Evolutionary conservation across 2,888 invertebrate species (phyloP).

Genomic region (Tryphoninae sp.): DNA sequence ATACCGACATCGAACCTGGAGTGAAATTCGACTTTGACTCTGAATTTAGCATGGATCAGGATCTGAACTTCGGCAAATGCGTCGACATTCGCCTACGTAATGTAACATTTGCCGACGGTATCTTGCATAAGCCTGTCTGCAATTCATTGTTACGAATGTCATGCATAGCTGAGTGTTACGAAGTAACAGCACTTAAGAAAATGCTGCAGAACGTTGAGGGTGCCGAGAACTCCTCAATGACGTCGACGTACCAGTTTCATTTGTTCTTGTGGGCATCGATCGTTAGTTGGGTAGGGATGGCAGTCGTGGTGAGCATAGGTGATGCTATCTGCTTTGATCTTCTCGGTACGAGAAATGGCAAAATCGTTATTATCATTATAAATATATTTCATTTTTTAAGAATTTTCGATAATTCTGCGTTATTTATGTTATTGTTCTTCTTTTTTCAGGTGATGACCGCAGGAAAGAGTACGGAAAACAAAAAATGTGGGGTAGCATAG

Average conservation of each 20-base stretch:
- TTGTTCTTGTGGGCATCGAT: slow-evolving; percentile 89
- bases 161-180: slow-evolving; percentile 80
- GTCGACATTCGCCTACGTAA: slow-evolving; percentile 76
- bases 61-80: slow-evolving; percentile 66
- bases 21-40: slow-evolving; percentile 70
- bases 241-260: slow-evolving; percentile 87
- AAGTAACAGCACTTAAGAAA: slow-evolving; percentile 73
- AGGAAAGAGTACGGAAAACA: slow-evolving; percentile 92
- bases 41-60: slow-evolving; percentile 69
- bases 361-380: not conserved
- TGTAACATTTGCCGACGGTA: slow-evolving; percentile 80
- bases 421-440: slow-evolving; percentile 12
- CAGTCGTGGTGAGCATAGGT: slow-evolving; percentile 92
- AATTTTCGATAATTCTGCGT: not conserved
- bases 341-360: slow-evolving; percentile 84
- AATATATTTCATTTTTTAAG: not conserved
- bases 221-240: slow-evolving; percentile 60
- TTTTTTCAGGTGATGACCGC: slow-evolving; percentile 84
- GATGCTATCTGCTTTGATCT: slow-evolving; percentile 95
- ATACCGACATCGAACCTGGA: slow-evolving; percentile 54
- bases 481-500: slow-evolving; percentile 93
- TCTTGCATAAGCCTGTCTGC: slow-evolving; percentile 74
- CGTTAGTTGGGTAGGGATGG: slow-evolving; percentile 92
- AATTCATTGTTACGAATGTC: slow-evolving; percentile 79
- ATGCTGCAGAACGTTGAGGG: slow-evolving; percentile 70